Evolutionary conservation across 2,113 vertebrate species (phyloP), one percentile per base, ranked within the genome.

Genomic region (Propithecus coquereli): DNA sequence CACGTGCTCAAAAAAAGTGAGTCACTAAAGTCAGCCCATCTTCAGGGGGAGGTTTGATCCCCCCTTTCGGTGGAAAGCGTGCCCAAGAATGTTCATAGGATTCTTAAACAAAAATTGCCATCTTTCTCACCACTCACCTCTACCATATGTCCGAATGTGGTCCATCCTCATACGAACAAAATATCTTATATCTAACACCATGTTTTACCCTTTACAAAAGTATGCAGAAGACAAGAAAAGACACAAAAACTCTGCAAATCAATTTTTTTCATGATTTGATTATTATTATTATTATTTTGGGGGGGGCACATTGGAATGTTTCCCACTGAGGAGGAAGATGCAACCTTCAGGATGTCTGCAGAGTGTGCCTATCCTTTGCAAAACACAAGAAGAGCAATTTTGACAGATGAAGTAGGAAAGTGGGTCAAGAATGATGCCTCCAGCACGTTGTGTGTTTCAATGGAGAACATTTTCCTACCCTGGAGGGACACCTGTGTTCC

Each of bases 71-170:
- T 17, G 40, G 11, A 27, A 40, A 17, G 68, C 23, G n/a, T 71
- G n/a, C n/a, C 34, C 8, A 40, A 40, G 68, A 71, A 45, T 74
- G 11, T 74, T 11, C 34, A 14, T 45, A 12, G 6, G 22, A 14
- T 20, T 4, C 65, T 37, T 71, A 50, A 86, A 27, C 20, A 23
- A 13, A 70, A 27, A 87, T 13, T 50, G 11, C 20, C 23, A 40
- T 71, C 14, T 20, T 54, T 20, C 14, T 8, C 25, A 30, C 13
- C 23, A 54, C 17, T 18, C 17, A 54, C 43, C 34, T 12, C 5
- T n/a, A 25, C 47, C 4, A 3, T 4, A 10, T 16, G 9, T 71
- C 8, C 10, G 8, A 30, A 32, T 32, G 9, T n/a, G 3, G 16
- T 20, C 27, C 30, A 65, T 85, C 20, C 66, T n/a, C 54, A n/a